Base-by-base conservation (phyloP, 2,113 vertebrate species). In the Xiphophorus maculatus region DNA sequence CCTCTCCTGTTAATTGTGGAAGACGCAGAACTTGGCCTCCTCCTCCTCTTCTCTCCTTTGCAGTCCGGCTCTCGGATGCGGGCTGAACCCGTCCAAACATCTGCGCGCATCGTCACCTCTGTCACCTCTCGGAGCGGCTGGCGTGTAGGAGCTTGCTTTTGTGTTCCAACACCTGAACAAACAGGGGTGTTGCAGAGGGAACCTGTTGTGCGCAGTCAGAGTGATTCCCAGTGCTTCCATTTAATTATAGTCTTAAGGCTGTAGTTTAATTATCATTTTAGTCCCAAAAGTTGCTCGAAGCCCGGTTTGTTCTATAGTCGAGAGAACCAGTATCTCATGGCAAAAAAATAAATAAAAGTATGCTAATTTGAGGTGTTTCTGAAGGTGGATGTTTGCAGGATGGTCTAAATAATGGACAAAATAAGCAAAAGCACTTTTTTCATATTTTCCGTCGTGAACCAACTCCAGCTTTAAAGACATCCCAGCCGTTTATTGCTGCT, bases 1-100 rank as follows among this genome's bases (percentile, higher is more conserved):
- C 90, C 90, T 90, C 89, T 92, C 77, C 85, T 87, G 91, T 70
- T 93, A 94, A 94, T 93, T 93, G 91, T 88, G 92, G 90, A 58
- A 88, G 88, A 90, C 81, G 83, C 88, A 88, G 87, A 84, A 88
- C 71, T 77, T 71, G 79, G 78, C 77, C 85, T 82, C 79, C 71
- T 77, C 77, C 72, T 80, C 77, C 62, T 74, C 79, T 84, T 83
- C 77, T 37, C 71, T 77, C 77, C 62, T 73, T n/a, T 12, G 3
- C 37, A 17, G 63, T 70, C 73, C 74, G 48, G 67, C 72, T n/a
- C 22, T 62, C 63, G 74, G 74, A 86, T 60, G 79, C 76, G 66
- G 69, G 77, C 67, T 69, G 78, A 84, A 88, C 82, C 82, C 74
- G 70, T 78, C 63, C 35, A 69, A 74, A 69, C 84, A 82, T 66